Percentiles rank a stretch among this genome's conserved stretches.
Conservation (phyloP, 2,797 vertebrate genomes). For the Aselliscus stoliczkanus region DNA sequence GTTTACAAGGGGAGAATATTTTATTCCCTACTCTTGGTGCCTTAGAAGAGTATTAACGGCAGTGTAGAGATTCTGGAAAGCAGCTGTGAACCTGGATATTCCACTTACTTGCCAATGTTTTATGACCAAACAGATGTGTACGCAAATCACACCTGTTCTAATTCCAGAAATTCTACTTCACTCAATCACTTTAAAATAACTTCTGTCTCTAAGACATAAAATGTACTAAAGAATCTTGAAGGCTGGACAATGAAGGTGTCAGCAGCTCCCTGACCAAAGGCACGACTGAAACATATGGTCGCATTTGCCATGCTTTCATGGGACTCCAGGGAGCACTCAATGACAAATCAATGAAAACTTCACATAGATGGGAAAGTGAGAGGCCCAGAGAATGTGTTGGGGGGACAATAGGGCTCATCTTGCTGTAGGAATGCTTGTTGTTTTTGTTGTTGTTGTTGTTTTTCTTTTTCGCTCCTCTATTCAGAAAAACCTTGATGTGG, state of each 20-base stretch:
- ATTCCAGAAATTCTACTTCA: conserved; percentile 70
- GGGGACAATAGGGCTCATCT: conserved; percentile 28
- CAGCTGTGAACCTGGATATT: conserved; percentile 51
- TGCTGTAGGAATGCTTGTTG: conserved; percentile 23
- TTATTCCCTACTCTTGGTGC: conserved; percentile 9
- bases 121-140: conserved; percentile 73
- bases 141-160: conserved; percentile 70
- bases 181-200: conserved; percentile 78
- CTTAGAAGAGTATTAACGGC: conserved; percentile 29
- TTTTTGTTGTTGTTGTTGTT: neutral
- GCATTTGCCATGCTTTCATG: conserved; percentile 70
- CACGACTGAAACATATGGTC: conserved; percentile 72
- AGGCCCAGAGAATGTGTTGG: conserved; percentile 16
- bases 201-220: conserved; percentile 69
- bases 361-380: conserved; percentile 37
- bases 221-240: conserved; percentile 66
- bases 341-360: conserved; percentile 72
- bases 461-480: neutral
- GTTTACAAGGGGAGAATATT: neutral
- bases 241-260: conserved; percentile 69
- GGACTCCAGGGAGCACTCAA: conserved; percentile 73
- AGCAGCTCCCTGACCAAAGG: conserved; percentile 66
- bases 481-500: neutral
- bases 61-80: neutral
- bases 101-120: conserved; percentile 67